Evolutionary conservation across 2,888 invertebrate genomes (phyloP).

Genomic region (Mesoligia furuncula): DNA sequence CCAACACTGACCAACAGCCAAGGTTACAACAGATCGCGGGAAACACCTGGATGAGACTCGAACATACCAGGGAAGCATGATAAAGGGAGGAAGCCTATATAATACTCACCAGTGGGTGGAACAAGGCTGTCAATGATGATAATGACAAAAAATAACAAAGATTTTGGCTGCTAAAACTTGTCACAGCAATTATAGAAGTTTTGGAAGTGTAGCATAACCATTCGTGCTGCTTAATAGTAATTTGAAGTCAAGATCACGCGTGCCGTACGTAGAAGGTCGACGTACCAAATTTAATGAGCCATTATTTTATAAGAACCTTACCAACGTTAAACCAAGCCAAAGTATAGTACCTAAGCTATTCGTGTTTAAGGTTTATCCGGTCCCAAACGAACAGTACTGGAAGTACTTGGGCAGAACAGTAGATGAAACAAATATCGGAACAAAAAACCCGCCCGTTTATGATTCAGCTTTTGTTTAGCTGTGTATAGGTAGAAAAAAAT

Average conservation of each 20-base stretch:
- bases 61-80: background rate
- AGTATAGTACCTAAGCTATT: constrained; percentile 28
- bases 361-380: constrained; percentile 37
- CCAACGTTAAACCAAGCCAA: constrained; percentile 38
- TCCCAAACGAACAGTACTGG: constrained; percentile 11
- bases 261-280: constrained; percentile 59
- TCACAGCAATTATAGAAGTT: constrained; percentile 25
- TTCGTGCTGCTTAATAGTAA: constrained; percentile 62
- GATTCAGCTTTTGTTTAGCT: constrained; percentile 49
- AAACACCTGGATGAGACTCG: background rate
- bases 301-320: constrained; percentile 53
- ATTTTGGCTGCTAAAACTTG: constrained; percentile 9
- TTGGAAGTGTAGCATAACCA: constrained; percentile 23
- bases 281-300: constrained; percentile 53
- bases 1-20: background rate
- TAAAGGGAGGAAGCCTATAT: background rate
- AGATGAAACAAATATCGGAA: constrained; percentile 12
- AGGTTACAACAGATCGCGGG: background rate
- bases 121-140: background rate
- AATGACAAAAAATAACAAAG: background rate
- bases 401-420: constrained; percentile 10
- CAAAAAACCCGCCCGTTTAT: constrained; percentile 40
- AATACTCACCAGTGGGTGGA: background rate
- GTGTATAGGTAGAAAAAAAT: constrained; percentile 67
- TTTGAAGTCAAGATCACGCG: constrained; percentile 70